Evolutionary conservation across 2,888 invertebrate species (phyloP), one percentile per base, ranked within the genome.

Genomic region (Microchrysa polita): DNA sequence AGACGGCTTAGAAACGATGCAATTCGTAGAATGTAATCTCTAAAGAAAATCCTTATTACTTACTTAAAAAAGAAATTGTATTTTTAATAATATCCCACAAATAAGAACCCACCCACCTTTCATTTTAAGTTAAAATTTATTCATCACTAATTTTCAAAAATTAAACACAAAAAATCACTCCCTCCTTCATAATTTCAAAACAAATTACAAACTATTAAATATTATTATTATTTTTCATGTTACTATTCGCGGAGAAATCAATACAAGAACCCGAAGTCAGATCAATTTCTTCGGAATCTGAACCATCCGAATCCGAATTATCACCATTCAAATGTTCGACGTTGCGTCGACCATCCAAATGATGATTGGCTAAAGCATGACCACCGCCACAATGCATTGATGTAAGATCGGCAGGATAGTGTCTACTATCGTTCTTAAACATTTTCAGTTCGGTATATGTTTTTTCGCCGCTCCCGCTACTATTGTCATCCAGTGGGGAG

Each of bases 261-360:
- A 85, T 83, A 79, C 85, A 85, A 73, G 84, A 80, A 53, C 84
- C 83, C 16, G 73, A 73, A 5, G 84, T 85, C 52, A 85, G 79
- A 79, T 85, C 84, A 67, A 85, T 85, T 79, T 85, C 84, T 77
- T 84, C 84, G 0, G 84, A 85, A 76, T 84, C 84, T 0, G 85
- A 84, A 59, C 83, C 84, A 78, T 84, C 84, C 10, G 80, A 81
- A 10, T 82, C 82, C 48, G 80, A 79, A 73, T 76, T 75, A n/a
- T n/a, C n/a, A 52, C 77, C 77, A 20, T 69, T 55, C 34, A 69
- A 5, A 57, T 69, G 55, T 16, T 69, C 34, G 5, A 18, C 20
- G 75, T 76, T 60, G 27, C 74, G 65, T 7, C 74, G 69, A 12
- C 23, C 73, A 42, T 53, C 67, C 59, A n/a, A 52, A 57, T 57